These are phyloP conservation scores for Stenodema calcarata DNA, from an alignment of 2,888 invertebrate species.

Conservation along the genomic window DNA sequence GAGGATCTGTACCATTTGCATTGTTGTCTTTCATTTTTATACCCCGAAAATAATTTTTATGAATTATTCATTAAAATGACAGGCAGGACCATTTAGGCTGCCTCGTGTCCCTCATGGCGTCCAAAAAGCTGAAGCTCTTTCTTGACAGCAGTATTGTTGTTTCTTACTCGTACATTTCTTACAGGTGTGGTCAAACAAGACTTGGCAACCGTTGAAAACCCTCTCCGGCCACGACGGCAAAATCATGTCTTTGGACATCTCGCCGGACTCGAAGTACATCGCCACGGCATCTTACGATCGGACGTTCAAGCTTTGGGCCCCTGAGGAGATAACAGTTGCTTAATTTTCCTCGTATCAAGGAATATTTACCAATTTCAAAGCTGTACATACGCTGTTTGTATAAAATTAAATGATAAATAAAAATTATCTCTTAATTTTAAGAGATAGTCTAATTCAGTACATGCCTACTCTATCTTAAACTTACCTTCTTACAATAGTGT, in stretches of 20 bases:
- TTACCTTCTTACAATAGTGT: too few relatives aligned
- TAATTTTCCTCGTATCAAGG: not conserved
- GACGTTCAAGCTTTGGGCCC: conserved; percentile 96
- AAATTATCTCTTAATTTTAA: too few relatives aligned
- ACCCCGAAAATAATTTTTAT: too few relatives aligned
- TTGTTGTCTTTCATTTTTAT: too few relatives aligned
- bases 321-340: conserved; percentile 64
- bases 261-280: conserved; percentile 87
- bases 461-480: too few relatives aligned
- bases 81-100: too few relatives aligned
- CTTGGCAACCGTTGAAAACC: conserved; percentile 96
- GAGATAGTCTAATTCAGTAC: too few relatives aligned
- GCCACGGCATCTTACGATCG: conserved; percentile 94
- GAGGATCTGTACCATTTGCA: too few relatives aligned
- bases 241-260: conserved; percentile 92
- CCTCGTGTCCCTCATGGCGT: too few relatives aligned
- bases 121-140: too few relatives aligned
- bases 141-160: too few relatives aligned
- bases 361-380: not conserved
- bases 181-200: conserved; percentile 90
- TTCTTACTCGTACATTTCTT: conserved; percentile 50
- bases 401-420: not conserved
- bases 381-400: not conserved
- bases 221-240: conserved; percentile 95
- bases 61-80: too few relatives aligned